These are phyloP conservation scores for Momotus momota DNA, from an alignment of 2,797 vertebrate genomes.

Conservation along the genomic window DNA sequence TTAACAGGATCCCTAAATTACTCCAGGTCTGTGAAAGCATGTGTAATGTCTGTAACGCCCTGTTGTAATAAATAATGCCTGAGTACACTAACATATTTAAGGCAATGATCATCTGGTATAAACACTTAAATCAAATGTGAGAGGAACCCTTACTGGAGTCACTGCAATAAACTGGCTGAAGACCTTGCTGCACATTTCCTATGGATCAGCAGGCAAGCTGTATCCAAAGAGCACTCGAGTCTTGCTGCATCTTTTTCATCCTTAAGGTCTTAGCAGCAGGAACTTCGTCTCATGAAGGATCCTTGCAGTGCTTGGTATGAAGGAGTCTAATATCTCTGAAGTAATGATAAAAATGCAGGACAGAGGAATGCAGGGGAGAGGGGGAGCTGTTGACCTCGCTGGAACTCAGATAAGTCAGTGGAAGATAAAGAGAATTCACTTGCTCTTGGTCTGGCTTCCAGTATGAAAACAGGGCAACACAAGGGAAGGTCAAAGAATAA, in stretches of 20 bases:
- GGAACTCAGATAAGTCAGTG: neutral
- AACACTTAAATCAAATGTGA: neutral
- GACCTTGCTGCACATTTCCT: neutral
- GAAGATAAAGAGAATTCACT: slow-evolving; percentile 30
- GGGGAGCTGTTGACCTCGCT: neutral
- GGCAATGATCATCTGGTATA: neutral
- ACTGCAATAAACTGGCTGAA: neutral
- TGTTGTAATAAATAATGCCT: neutral
- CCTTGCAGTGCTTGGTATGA: neutral
- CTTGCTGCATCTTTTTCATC: neutral
- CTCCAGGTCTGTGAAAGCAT: neutral
- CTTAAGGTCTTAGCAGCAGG: neutral
- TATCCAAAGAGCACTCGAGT: neutral
- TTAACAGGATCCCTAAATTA: neutral
- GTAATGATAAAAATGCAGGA: slow-evolving; percentile 21
- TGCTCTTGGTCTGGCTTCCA: neutral
- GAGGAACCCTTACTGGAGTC: neutral
- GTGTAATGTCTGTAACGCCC: neutral
- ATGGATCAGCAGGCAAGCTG: neutral
- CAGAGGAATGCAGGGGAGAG: neutral
- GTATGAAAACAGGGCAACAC: neutral
- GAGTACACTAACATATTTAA: neutral
- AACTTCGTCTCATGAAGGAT: neutral
- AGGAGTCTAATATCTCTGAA: neutral
- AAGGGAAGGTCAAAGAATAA: neutral